Evolutionary conservation across 2,888 invertebrate species (phyloP).

Genomic region (Anticlea derivata): DNA sequence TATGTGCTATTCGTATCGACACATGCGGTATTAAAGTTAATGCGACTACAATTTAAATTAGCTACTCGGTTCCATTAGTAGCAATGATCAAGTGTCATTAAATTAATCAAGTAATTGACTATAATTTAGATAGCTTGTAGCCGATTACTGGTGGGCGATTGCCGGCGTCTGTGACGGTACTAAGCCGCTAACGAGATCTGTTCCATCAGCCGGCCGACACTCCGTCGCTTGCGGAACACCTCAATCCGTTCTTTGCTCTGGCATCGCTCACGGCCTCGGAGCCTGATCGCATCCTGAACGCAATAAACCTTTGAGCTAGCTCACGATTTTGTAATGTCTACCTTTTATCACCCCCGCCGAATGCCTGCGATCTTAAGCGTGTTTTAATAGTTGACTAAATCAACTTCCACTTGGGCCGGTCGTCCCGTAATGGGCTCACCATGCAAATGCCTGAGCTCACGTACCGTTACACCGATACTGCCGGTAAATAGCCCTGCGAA

Average conservation of each 20-base stretch:
- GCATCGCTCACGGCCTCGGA: slow-evolving; percentile 57
- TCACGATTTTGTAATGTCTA: slow-evolving; percentile 76
- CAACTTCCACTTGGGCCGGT: slow-evolving; percentile 70
- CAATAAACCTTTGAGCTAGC: slow-evolving; percentile 76
- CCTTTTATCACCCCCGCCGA: slow-evolving; percentile 72
- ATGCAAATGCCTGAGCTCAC: slow-evolving; percentile 74
- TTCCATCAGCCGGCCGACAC: slow-evolving; percentile 49
- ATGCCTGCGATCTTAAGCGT: slow-evolving; percentile 75
- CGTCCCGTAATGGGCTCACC: slow-evolving; percentile 70
- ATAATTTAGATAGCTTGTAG: slow-evolving; percentile 8
- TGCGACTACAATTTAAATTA: slow-evolving; percentile 17
- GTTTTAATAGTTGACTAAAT: slow-evolving; percentile 65
- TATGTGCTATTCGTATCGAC: slow-evolving; percentile 18
- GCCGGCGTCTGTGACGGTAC: slow-evolving; percentile 49
- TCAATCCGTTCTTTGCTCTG: slow-evolving; percentile 71
- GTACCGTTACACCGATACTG: slow-evolving; percentile 74
- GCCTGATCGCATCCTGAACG: slow-evolving; percentile 71
- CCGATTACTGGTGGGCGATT: slow-evolving; percentile 4
- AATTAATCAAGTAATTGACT: slow-evolving; percentile 4
- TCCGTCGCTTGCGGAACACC: slow-evolving; percentile 59
- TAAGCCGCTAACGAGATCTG: slow-evolving; percentile 65
- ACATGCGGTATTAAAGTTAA: slow-evolving; percentile 11
- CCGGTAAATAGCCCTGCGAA: slow-evolving; percentile 68
- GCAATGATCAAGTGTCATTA: slow-evolving; percentile 6
- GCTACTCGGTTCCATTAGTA: slow-evolving; percentile 8